Conservation (phyloP, 2,113 vertebrate species). For the Microcebus murinus region DNA sequence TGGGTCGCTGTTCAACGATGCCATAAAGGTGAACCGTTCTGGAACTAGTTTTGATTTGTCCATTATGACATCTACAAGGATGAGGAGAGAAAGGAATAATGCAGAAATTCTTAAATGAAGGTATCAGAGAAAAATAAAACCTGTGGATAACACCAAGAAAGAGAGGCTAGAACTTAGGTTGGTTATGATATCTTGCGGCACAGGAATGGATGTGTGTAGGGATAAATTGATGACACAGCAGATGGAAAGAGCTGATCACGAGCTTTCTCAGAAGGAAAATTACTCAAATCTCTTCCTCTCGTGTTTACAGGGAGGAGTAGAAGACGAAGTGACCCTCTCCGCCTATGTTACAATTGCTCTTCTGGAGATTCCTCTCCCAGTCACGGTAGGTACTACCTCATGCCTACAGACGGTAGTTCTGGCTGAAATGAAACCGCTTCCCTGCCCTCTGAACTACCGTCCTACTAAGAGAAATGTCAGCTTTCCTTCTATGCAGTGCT, state of each 20-base stretch:
- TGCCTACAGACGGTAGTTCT: background rate
- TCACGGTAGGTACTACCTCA: constrained; percentile 68
- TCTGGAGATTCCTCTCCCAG: constrained; percentile 80
- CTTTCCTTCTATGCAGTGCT: background rate
- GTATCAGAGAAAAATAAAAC: background rate
- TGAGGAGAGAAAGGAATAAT: background rate
- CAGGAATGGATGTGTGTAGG: background rate
- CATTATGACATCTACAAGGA: background rate
- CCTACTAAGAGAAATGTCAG: background rate
- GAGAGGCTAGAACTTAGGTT: background rate
- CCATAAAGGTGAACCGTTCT: constrained; percentile 81
- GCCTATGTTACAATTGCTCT: constrained; percentile 81
- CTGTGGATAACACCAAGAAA: background rate
- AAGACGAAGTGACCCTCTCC: constrained; percentile 76
- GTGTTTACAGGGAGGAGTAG: constrained; percentile 79
- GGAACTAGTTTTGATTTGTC: background rate
- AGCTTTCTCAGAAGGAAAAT: background rate
- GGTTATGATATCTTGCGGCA: background rate
- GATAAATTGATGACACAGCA: background rate
- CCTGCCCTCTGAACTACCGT: background rate
- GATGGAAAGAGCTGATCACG: background rate
- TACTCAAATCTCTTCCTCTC: background rate
- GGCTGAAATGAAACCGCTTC: background rate
- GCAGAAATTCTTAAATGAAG: background rate
- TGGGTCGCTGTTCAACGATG: constrained; percentile 85